Base-by-base conservation (phyloP, 1,140 invertebrate species). In the Asbolus verrucosus region DNA sequence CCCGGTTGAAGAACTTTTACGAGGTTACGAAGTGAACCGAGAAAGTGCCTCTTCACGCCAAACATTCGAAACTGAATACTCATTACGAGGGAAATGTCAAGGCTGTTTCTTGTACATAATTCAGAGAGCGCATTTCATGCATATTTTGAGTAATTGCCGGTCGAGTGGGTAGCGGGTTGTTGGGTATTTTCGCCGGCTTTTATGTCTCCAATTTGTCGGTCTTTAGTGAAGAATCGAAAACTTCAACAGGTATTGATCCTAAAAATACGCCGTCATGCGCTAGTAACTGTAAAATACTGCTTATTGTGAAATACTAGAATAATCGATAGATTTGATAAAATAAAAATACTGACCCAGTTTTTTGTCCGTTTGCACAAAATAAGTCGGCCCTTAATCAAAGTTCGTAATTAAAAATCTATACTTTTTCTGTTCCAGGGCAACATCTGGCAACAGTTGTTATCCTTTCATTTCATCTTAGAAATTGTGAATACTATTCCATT, bases 401-500 rank as follows among this genome's bases (percentile, higher is more conserved):
- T 39, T 6, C 38, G 9, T 39, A 39, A 39, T 39, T 11, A 39
- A 13, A 6, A 39, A 39, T 4, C n/a, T n/a, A n/a, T 63, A 13
- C 16, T 16, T 38, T 70, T 54, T 61, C 66, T 69, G 14, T 77
- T 84, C 67, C 86, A 98, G 96, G 96, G 97, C 78, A 98, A 97
- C 84, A 93, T 98, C 78, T 93, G 95, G 89, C 95, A 97, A 83
- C 94, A 97, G 83, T 87, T 98, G 72, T 83, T 98, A 69, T 95
- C 94, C 59, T 94, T 96, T 83, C 94, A 96, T 83, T 98, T 98
- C 85, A 90, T 97, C 74, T 85, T 98, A 81, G 96, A 99, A 84
- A 86, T 98, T 79, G 89, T 97, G 72, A 98, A 96, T 83, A 97
- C 95, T 38, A 91, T 98, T 78, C 96, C 96, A 43, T 98, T 98